Evolutionary conservation across 2,797 vertebrate species (phyloP).

Genomic region (Pristis pectinata): DNA sequence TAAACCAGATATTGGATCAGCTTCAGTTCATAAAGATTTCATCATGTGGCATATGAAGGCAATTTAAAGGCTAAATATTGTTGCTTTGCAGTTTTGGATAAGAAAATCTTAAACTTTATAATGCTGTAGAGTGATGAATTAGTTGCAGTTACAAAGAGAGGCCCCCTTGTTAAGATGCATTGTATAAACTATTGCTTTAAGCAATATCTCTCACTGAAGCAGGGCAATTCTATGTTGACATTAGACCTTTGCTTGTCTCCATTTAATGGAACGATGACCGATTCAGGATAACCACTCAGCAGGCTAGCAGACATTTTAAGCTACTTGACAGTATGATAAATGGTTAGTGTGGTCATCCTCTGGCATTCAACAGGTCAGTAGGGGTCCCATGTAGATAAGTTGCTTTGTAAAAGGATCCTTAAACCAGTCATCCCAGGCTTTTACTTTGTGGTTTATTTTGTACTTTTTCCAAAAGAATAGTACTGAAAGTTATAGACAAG

Average conservation of each 20-base stretch:
- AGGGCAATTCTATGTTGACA: slow-evolving; percentile 48
- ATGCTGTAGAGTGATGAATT: slow-evolving; percentile 11
- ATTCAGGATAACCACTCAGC: slow-evolving; percentile 56
- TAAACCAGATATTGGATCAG: background rate
- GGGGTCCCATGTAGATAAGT: slow-evolving; percentile 32
- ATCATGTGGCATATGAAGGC: background rate
- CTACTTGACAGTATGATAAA: slow-evolving; percentile 58
- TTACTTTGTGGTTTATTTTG: slow-evolving; percentile 38
- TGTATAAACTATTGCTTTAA: slow-evolving; percentile 44
- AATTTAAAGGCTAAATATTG: background rate
- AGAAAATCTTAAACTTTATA: slow-evolving; percentile 23
- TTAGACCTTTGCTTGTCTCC: slow-evolving; percentile 52
- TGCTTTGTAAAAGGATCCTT: slow-evolving; percentile 38
- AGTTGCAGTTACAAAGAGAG: slow-evolving; percentile 24
- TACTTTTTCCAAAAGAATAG: slow-evolving; percentile 27
- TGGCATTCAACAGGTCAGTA: slow-evolving; percentile 28
- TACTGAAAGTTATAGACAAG: slow-evolving; percentile 34
- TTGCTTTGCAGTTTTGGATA: background rate
- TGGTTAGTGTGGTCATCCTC: slow-evolving; percentile 46
- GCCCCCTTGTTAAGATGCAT: slow-evolving; percentile 19
- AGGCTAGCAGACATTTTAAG: slow-evolving; percentile 53
- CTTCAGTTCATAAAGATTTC: background rate
- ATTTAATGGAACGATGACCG: slow-evolving; percentile 51
- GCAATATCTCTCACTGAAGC: slow-evolving; percentile 47
- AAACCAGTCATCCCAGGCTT: slow-evolving; percentile 38